phyloP scores from a whole-genome alignment of 2,888 invertebrate species.

The Timandra comae region DNA sequence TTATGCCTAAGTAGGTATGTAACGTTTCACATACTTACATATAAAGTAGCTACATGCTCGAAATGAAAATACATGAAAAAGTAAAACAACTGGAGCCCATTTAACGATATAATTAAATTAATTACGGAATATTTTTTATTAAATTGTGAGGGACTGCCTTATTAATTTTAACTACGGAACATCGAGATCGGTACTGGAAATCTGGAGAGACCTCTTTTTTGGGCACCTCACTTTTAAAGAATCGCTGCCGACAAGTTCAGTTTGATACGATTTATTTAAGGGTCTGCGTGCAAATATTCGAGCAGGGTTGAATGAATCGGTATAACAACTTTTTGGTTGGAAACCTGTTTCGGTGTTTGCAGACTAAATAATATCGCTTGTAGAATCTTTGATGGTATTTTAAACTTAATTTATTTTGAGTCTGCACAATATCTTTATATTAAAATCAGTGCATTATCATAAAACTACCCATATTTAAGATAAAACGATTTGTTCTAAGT shows the following conservation, averaged over 20 bases:
- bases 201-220: constrained; percentile 14
- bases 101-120: no score
- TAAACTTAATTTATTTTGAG: constrained; percentile 18
- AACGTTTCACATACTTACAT: no score
- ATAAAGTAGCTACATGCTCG: no score
- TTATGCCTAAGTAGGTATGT: no score
- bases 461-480: no score
- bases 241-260: constrained; percentile 33
- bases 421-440: no score
- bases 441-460: no score
- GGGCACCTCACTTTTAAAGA: constrained; percentile 28
- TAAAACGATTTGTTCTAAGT: no score
- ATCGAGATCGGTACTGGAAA: not conserved
- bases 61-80: no score
- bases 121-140: no score
- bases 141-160: no score
- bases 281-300: constrained; percentile 31
- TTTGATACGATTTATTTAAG: constrained; percentile 30
- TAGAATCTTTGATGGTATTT: constrained; percentile 42
- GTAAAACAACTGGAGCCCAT: no score
- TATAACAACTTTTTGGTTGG: constrained; percentile 28
- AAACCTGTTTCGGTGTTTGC: constrained; percentile 43
- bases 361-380: constrained; percentile 38
- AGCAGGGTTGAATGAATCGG: constrained; percentile 42
- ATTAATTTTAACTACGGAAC: not conserved